These are phyloP conservation scores for Ypsolopha sequella DNA, from an alignment of 2,888 invertebrate genomes.

Conservation along the genomic window DNA sequence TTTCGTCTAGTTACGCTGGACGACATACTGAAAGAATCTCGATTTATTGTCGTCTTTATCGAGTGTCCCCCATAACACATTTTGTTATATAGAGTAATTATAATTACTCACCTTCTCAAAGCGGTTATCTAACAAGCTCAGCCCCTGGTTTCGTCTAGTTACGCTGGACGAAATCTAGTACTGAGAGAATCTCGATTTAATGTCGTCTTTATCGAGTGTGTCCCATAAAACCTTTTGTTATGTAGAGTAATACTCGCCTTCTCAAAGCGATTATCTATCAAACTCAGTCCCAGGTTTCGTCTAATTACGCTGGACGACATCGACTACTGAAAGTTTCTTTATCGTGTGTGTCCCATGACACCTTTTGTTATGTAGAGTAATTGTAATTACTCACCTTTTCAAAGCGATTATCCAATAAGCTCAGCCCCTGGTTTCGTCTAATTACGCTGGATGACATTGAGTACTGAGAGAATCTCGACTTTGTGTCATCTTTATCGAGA, in stretches of 20 bases:
- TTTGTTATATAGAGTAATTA: neutral
- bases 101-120: conserved; percentile 81
- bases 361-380: neutral
- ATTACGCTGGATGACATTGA: conserved; percentile 95
- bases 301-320: conserved; percentile 92
- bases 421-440: conserved; percentile 83
- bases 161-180: conserved; percentile 96
- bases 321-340: conserved; percentile 79
- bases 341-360: too few relatives aligned
- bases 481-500: conserved; percentile 79
- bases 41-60: conserved; percentile 78
- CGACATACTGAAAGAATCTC: conserved; percentile 90
- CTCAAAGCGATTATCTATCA: conserved; percentile 92
- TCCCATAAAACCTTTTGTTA: too few relatives aligned
- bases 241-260: conserved; percentile 71
- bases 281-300: conserved; percentile 84
- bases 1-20: conserved; percentile 91
- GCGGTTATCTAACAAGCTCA: conserved; percentile 84
- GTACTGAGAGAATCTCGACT: conserved; percentile 91
- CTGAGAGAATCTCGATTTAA: conserved; percentile 89
- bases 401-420: conserved; percentile 87
- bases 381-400: conserved; percentile 74
- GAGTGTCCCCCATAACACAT: too few relatives aligned
- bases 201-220: conserved; percentile 75
- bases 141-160: conserved; percentile 85